phyloP scores from a whole-genome alignment of 2,888 invertebrate species.

The Helleia helle region DNA sequence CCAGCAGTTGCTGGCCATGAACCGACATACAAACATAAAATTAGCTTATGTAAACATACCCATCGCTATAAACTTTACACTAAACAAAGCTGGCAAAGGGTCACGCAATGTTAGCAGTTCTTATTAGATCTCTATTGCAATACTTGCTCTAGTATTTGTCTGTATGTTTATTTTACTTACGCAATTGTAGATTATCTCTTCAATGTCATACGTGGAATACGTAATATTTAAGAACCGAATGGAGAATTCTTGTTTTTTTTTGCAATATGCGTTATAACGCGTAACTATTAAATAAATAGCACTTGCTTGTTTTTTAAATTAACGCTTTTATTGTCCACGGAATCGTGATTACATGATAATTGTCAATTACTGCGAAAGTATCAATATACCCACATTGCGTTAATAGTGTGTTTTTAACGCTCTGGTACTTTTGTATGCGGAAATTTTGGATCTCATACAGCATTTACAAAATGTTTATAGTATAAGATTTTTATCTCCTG shows the following conservation, averaged over 20 bases:
- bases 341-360: no score
- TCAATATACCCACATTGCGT: no score
- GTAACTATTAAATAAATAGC: not conserved
- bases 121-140: not conserved
- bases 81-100: not conserved
- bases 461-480: no score
- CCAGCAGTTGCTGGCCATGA: no score
- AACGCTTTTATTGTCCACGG: not conserved
- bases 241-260: not conserved
- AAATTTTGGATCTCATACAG: no score
- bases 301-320: not conserved
- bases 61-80: not conserved
- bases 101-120: conserved; percentile 12
- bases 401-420: no score
- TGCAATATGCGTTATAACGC: not conserved
- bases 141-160: not conserved
- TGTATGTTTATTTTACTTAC: no score
- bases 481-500: no score
- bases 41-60: no score
- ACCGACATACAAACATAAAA: no score
- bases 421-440: no score
- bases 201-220: not conserved
- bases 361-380: no score
- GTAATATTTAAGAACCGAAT: not conserved
- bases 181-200: not conserved